phyloP scores from a whole-genome alignment of 2,888 invertebrate species.

The Pyrochroa serraticornis region DNA sequence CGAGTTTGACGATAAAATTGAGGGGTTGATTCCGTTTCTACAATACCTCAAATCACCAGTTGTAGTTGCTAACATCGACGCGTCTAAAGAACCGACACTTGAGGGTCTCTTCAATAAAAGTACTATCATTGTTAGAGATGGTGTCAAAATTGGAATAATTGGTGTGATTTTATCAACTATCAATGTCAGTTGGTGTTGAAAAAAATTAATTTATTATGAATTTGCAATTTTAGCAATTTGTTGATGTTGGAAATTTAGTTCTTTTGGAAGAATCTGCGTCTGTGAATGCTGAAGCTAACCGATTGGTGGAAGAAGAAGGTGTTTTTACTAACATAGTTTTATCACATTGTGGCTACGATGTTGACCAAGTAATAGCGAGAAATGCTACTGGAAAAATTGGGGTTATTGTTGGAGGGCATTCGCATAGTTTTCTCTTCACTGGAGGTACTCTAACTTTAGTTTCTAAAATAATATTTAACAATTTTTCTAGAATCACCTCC shows the following conservation, averaged over 20 bases:
- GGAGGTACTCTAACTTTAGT: conserved; percentile 45
- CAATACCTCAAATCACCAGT: conserved; percentile 68
- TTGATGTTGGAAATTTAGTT: conserved; percentile 68
- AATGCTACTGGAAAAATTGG: conserved; percentile 69
- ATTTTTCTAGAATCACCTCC: conserved; percentile 25
- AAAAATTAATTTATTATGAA: conserved; percentile 7
- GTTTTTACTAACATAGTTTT: conserved; percentile 81
- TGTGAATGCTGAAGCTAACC: conserved; percentile 70
- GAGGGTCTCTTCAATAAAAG: conserved; percentile 69
- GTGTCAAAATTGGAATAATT: conserved; percentile 75
- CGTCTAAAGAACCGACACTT: conserved; percentile 68
- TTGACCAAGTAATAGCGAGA: conserved; percentile 70
- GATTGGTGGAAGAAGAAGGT: conserved; percentile 64
- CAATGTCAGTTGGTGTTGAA: conserved; percentile 58
- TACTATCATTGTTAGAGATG: conserved; percentile 65
- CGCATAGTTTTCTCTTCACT: conserved; percentile 79
- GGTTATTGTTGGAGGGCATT: conserved; percentile 84
- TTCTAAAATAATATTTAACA: not conserved
- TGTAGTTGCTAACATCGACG: conserved; percentile 78
- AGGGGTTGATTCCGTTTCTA: conserved; percentile 75
- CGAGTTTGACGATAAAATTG: conserved; percentile 81
- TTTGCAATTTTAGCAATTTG: conserved; percentile 62
- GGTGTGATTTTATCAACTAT: conserved; percentile 76
- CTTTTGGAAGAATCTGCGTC: conserved; percentile 74
- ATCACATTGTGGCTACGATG: conserved; percentile 80